Conservation (phyloP, 2,888 invertebrate species). For the Brassicogethes aeneus region DNA sequence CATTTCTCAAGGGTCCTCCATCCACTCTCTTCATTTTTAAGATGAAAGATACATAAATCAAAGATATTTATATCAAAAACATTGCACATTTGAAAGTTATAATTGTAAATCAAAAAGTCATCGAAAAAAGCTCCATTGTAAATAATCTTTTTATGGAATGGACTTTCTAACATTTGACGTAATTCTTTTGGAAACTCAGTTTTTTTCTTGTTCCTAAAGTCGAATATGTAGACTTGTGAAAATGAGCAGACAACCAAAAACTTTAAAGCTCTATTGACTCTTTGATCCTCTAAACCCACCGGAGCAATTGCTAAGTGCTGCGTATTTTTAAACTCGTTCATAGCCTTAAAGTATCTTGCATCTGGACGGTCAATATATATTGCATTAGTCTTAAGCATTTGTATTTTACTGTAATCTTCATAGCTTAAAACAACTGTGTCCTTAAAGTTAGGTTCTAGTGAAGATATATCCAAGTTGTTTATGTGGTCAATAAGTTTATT, state of each 20-base stretch:
- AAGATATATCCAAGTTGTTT: no score
- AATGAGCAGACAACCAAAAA: background rate
- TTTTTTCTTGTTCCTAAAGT: background rate
- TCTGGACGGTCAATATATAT: background rate
- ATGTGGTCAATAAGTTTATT: no score
- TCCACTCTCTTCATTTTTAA: background rate
- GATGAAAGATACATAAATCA: background rate
- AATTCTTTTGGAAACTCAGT: background rate
- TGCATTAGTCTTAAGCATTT: background rate
- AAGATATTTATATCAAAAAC: background rate
- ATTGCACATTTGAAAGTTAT: background rate
- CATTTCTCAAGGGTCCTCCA: background rate
- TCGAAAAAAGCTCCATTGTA: background rate
- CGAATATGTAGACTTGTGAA: background rate
- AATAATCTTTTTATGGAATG: background rate
- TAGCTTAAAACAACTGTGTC: background rate
- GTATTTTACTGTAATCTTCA: background rate
- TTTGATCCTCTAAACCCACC: background rate
- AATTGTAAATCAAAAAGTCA: background rate
- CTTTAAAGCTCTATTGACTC: background rate
- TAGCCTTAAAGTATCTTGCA: background rate
- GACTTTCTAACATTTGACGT: background rate
- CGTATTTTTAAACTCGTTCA: background rate
- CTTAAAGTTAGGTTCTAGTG: no score
- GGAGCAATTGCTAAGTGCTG: background rate